Evolutionary conservation across 2,888 invertebrate genomes (phyloP).

Genomic region (Villa cingulata): DNA sequence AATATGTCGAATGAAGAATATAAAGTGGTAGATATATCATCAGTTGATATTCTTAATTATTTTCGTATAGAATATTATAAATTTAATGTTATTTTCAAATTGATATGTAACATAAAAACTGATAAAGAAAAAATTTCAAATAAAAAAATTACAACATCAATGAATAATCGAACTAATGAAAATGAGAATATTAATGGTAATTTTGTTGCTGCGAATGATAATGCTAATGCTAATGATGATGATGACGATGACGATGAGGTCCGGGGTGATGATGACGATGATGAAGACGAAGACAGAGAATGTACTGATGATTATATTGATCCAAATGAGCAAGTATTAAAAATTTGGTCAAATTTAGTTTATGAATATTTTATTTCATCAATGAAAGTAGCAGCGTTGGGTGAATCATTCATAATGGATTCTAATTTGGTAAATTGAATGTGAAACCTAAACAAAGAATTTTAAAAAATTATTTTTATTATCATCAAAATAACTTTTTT

Average conservation of each 20-base stretch:
- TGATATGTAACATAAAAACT: slow-evolving; percentile 21
- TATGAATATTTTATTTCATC: slow-evolving; percentile 21
- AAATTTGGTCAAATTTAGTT: slow-evolving; percentile 26
- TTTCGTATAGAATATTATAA: slow-evolving; percentile 24
- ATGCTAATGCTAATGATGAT: slow-evolving; percentile 6
- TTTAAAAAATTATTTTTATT: background rate
- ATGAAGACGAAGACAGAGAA: slow-evolving; percentile 22
- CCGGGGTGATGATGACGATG: slow-evolving; percentile 10
- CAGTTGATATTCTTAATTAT: slow-evolving; percentile 13
- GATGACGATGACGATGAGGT: background rate
- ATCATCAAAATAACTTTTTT: too few species aligned
- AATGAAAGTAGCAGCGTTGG: slow-evolving; percentile 21
- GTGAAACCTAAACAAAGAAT: background rate
- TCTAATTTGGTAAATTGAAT: slow-evolving; percentile 12
- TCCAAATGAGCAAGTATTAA: slow-evolving; percentile 25
- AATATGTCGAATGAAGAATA: background rate
- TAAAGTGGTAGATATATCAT: background rate
- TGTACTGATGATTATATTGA: slow-evolving; percentile 28
- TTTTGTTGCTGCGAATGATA: background rate
- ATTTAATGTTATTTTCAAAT: slow-evolving; percentile 23
- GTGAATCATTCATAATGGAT: slow-evolving; percentile 18
- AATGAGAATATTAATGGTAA: too few species aligned
- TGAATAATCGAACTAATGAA: background rate
- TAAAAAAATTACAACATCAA: background rate
- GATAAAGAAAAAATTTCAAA: background rate